Percentiles rank a stretch among this genome's conserved stretches.
phyloP scores from a whole-genome alignment of 2,113 vertebrate species.

The Thalassoma bifasciatum region DNA sequence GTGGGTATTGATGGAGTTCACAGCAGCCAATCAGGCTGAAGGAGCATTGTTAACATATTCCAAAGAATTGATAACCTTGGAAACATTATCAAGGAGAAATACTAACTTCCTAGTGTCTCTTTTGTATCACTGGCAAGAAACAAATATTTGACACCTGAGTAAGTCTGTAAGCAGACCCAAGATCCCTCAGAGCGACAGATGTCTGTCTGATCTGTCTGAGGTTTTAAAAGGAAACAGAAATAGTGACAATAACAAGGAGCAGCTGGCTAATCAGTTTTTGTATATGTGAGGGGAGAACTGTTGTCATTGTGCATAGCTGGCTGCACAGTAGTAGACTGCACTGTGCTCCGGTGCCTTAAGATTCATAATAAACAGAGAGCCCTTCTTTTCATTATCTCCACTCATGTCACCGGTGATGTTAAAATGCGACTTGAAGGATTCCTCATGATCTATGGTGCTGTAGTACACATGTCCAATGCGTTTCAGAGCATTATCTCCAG shows the following conservation, averaged over 20 bases:
- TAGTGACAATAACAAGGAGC: not conserved
- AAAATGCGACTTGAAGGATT: constrained; percentile 36
- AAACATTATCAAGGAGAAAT: no score
- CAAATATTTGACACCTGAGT: no score
- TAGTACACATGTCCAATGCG: constrained; percentile 43
- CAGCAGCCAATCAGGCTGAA: no score
- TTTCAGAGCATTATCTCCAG: constrained; percentile 25
- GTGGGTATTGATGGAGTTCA: no score
- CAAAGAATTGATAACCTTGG: no score
- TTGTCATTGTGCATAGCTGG: constrained; percentile 50
- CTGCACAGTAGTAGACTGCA: constrained; percentile 70
- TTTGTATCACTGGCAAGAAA: no score
- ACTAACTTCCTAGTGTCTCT: no score
- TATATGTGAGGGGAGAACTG: not conserved
- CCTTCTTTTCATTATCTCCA: constrained; percentile 12
- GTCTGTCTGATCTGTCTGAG: not conserved
- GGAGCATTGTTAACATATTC: no score
- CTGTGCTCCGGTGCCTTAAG: constrained; percentile 38
- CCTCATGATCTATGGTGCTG: rapidly evolving
- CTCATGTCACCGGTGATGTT: constrained; percentile 43
- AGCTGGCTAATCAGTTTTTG: not conserved
- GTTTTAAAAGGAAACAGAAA: not conserved
- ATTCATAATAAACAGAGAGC: constrained; percentile 14
- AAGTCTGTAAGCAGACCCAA: no score
- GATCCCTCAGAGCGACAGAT: no score